These are phyloP conservation scores for Callaeas wilsoni DNA, from an alignment of 2,113 vertebrate species.

Conservation along the genomic window DNA sequence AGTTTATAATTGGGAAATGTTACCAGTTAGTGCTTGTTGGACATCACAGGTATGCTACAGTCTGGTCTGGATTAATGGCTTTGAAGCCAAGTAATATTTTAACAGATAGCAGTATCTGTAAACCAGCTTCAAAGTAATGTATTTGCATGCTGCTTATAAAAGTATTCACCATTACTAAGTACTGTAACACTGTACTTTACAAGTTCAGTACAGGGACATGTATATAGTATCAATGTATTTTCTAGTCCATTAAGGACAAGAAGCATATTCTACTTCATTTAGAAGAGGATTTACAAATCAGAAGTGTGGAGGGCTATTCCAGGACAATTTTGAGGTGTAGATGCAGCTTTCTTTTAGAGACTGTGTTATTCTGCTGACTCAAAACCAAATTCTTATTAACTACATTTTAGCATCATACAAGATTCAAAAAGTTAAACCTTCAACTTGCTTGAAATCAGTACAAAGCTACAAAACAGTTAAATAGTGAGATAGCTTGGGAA, in stretches of 20 bases:
- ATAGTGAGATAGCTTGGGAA: background rate
- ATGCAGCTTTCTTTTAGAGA: background rate
- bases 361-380: background rate
- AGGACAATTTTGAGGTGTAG: background rate
- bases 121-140: background rate
- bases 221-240: background rate
- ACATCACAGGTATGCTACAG: slow-evolving; percentile 46
- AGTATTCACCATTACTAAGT: background rate
- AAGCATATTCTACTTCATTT: background rate
- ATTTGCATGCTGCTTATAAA: background rate
- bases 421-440: background rate
- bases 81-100: slow-evolving; percentile 16
- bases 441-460: background rate
- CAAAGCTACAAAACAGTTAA: background rate
- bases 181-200: background rate
- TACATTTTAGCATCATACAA: background rate
- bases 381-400: background rate
- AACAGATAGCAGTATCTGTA: background rate
- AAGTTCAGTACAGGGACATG: background rate
- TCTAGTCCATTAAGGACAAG: background rate
- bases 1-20: slow-evolving; percentile 69
- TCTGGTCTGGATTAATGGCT: slow-evolving; percentile 60
- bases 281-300: background rate
- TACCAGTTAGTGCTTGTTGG: slow-evolving; percentile 64
- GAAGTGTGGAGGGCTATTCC: background rate